Evolutionary conservation across 1,140 invertebrate genomes (phyloP).

Genomic region (Caenorhabditis latens): DNA sequence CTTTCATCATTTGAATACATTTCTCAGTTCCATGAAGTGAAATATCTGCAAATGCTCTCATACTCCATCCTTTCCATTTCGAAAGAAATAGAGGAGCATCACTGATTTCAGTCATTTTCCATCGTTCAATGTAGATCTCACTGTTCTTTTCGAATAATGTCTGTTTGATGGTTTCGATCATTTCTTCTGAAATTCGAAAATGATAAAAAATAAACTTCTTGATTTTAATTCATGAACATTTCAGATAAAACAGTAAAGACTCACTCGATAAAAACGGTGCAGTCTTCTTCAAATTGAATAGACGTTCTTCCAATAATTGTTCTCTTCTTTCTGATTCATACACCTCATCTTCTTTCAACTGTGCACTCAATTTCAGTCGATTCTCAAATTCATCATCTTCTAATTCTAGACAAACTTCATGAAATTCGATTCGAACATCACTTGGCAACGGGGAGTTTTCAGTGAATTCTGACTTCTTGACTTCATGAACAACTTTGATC

Average conservation of each 20-base stretch:
- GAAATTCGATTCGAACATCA: slow-evolving; percentile 83
- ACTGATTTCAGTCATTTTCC: slow-evolving; percentile 85
- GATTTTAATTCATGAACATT: background rate
- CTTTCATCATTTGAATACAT: slow-evolving; percentile 83
- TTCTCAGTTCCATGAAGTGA: slow-evolving; percentile 87
- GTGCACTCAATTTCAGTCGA: slow-evolving; percentile 93
- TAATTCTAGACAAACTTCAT: slow-evolving; percentile 87
- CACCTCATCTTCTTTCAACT: slow-evolving; percentile 92
- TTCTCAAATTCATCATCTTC: slow-evolving; percentile 98
- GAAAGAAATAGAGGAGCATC: slow-evolving; percentile 86
- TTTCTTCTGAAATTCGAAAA: slow-evolving; percentile 77
- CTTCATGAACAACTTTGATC: slow-evolving; percentile 87
- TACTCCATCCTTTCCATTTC: slow-evolving; percentile 81
- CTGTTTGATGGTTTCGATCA: slow-evolving; percentile 88
- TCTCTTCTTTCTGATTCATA: slow-evolving; percentile 92
- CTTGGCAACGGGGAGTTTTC: slow-evolving; percentile 84
- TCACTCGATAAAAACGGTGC: slow-evolving; percentile 87
- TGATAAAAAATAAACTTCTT: no score
- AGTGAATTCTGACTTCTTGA: slow-evolving; percentile 83
- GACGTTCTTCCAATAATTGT: slow-evolving; percentile 89
- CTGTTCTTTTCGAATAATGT: slow-evolving; percentile 89
- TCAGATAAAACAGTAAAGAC: slow-evolving; percentile 51
- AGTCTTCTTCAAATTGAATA: slow-evolving; percentile 85
- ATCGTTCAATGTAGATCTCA: slow-evolving; percentile 93
- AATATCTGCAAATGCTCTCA: slow-evolving; percentile 89